Conservation (phyloP, 2,797 vertebrate genomes). For the Acestrorhynchus altus region DNA sequence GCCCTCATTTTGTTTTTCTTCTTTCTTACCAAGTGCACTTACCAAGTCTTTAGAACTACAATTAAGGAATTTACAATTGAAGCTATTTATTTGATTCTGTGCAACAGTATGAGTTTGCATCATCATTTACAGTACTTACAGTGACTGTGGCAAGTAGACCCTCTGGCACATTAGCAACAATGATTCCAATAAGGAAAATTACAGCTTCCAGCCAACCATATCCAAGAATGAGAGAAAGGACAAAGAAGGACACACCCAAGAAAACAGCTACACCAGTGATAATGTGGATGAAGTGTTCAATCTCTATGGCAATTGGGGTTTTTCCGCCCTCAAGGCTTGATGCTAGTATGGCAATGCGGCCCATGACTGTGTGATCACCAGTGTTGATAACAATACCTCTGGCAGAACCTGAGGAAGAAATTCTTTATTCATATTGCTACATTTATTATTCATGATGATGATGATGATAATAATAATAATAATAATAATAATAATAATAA, state of each 20-base stretch:
- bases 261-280: constrained; percentile 97
- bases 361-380: constrained; percentile 95
- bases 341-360: constrained; percentile 91
- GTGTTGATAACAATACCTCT: constrained; percentile 93
- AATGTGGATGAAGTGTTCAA: constrained; percentile 96
- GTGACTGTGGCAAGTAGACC: constrained; percentile 95
- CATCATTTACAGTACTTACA: constrained; percentile 74
- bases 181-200: constrained; percentile 98
- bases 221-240: constrained; percentile 92
- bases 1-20: too few species aligned
- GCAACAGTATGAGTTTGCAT: too few species aligned
- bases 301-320: constrained; percentile 92
- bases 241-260: constrained; percentile 89
- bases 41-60: too few species aligned
- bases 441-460: background rate
- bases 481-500: too few species aligned
- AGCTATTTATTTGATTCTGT: too few species aligned
- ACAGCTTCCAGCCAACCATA: constrained; percentile 95
- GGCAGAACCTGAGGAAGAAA: constrained; percentile 82
- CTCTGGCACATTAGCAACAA: constrained; percentile 96
- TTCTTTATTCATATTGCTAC: background rate
- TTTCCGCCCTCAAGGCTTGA: constrained; percentile 93
- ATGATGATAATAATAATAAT: too few species aligned
- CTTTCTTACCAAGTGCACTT: too few species aligned
- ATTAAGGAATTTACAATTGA: too few species aligned